These are phyloP conservation scores for Callocephalon fimbriatum DNA, from an alignment of 2,113 vertebrate genomes.

Conservation along the genomic window DNA sequence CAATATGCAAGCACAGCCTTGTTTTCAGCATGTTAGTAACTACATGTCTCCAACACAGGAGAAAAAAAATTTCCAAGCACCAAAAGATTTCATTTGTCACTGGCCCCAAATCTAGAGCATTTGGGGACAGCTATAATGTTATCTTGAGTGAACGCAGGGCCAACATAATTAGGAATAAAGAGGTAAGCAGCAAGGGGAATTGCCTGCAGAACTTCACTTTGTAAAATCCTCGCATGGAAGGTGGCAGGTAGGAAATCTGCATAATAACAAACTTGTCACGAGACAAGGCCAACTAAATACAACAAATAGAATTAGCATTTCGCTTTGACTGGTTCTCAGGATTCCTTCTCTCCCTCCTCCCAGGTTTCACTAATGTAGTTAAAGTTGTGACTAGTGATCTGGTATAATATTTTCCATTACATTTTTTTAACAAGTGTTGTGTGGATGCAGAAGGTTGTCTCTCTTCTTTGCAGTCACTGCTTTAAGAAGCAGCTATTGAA, in stretches of 20 bases:
- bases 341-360: neutral
- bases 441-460: neutral
- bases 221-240: constrained; percentile 63
- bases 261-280: constrained; percentile 76
- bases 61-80: neutral
- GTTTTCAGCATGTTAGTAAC: neutral
- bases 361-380: neutral
- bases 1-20: neutral
- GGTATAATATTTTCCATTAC: neutral
- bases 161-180: constrained; percentile 77
- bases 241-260: constrained; percentile 80
- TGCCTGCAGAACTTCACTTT: constrained; percentile 78
- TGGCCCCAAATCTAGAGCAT: constrained; percentile 46
- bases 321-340: constrained; percentile 43
- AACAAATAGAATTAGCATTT: constrained; percentile 77
- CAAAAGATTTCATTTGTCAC: constrained; percentile 68
- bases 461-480: neutral
- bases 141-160: constrained; percentile 77
- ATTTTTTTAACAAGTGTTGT: neutral
- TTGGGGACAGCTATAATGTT: constrained; percentile 69
- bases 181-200: constrained; percentile 68
- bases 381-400: neutral
- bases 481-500: neutral
- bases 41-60: neutral
- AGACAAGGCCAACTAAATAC: constrained; percentile 64